Base-by-base conservation (phyloP, 2,113 vertebrate genomes). In the Hyperopisus bebe region DNA sequence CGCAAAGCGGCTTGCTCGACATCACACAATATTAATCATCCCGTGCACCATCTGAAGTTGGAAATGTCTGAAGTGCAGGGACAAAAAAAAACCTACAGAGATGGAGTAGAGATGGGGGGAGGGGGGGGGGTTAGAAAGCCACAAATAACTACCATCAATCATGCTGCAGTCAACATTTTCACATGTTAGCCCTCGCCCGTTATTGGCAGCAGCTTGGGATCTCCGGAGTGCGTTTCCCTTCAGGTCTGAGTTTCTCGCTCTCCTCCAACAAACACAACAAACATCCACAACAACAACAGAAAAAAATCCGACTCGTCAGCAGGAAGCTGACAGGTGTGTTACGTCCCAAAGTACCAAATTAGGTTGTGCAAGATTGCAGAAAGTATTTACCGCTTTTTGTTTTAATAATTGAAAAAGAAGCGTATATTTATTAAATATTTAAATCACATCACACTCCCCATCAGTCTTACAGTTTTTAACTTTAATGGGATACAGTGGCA, bases 101-200 rank as follows among this genome's bases (percentile, higher is more conserved):
- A 89, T 89, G 92, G 87, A 92, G 88, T 87, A 74, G 91, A 90
- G 92, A 92, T 91, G 91, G 89, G 92, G 3, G 11, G 48, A 9
- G 51, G 39, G 8, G 31, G 92, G 93, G 92, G 94, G 94, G 94
- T 95, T 96, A 94, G 95, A 96, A 95, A 96, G 96, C 96, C 96
- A 96, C 96, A 97, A 97, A 97, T 97, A 97, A 97, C 96, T 95
- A 94, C 96, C 96, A 98, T 98, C 96, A 97, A 97, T 97, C 97
- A 97, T 95, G 92, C 92, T 86, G 95, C 94, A 95, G 96, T 96
- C 97, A 96, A 96, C 94, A 93, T 93, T 95, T 96, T 95, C 97
- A 95, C 93, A 94, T 96, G 96, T 95, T 96, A 93, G 93, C 95
- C 96, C 96, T 95, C 94, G 92, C 91, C 93, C 92, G 93, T 95